Conservation (phyloP, 2,113 vertebrate species). For the Psittacara wagleri region DNA sequence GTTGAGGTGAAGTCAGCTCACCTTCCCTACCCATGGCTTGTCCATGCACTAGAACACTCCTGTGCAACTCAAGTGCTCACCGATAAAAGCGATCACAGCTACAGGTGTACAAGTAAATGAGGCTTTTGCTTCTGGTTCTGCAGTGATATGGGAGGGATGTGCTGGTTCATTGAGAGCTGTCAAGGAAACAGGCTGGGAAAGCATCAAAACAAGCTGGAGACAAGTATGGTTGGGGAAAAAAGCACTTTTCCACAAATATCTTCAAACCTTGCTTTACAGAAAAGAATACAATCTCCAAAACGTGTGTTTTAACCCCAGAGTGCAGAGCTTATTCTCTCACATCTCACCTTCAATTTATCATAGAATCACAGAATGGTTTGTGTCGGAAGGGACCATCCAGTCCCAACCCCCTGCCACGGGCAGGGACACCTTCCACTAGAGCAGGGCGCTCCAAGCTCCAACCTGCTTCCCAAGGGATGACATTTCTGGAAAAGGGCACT, state of each 20-base stretch:
- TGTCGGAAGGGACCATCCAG: background rate
- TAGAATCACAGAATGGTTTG: background rate
- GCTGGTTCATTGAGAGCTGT: background rate
- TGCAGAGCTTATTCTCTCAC: background rate
- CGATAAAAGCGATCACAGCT: background rate
- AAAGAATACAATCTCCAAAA: background rate
- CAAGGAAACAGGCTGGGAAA: background rate
- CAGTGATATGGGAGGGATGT: rapidly evolving
- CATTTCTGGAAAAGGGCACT: background rate
- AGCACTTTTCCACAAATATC: background rate
- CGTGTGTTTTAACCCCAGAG: background rate
- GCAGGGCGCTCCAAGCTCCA: background rate
- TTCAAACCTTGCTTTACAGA: background rate
- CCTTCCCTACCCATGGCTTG: background rate
- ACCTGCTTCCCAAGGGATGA: background rate
- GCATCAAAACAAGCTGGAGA: background rate
- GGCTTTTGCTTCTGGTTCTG: background rate
- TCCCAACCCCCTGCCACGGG: background rate
- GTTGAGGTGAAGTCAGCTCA: background rate
- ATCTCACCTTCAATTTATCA: background rate
- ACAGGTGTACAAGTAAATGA: background rate
- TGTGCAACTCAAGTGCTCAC: rapidly evolving
- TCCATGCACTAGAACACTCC: rapidly evolving
- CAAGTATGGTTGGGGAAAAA: background rate
- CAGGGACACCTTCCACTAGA: background rate